Conservation (phyloP, 2,113 vertebrate genomes). For the Lamprologus ornatipinnis region DNA sequence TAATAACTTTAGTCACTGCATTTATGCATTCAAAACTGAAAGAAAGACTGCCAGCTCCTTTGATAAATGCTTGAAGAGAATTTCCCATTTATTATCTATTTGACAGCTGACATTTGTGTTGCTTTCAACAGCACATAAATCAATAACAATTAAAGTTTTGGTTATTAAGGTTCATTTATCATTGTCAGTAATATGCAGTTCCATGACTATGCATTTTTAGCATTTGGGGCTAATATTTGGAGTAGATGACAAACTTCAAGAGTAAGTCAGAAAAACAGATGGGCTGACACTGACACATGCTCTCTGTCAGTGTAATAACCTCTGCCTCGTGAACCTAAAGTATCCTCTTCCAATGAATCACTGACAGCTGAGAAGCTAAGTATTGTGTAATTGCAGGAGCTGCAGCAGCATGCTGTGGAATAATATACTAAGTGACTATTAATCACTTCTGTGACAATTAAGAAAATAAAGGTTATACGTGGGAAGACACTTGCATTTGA, state of each 20-base stretch:
- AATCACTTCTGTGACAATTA: slow-evolving; percentile 57
- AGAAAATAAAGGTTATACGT: slow-evolving; percentile 40
- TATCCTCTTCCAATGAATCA: slow-evolving; percentile 8
- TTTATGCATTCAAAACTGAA: background rate
- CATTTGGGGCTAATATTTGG: background rate
- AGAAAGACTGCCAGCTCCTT: background rate
- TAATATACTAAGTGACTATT: slow-evolving; percentile 57
- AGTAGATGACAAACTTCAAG: background rate
- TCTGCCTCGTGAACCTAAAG: slow-evolving; percentile 13
- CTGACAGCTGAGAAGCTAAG: slow-evolving; percentile 44
- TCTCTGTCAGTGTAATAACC: slow-evolving; percentile 9
- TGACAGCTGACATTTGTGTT: slow-evolving; percentile 16
- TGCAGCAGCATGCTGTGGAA: slow-evolving; percentile 28
- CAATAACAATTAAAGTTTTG: background rate
- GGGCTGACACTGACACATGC: slow-evolving; percentile 1
- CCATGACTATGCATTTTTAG: background rate
- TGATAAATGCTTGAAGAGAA: background rate
- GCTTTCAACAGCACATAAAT: background rate
- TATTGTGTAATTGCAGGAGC: slow-evolving; percentile 43
- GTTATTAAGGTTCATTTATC: background rate
- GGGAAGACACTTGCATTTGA: slow-evolving; percentile 31
- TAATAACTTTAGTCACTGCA: background rate
- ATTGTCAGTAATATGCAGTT: background rate
- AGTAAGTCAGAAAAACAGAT: background rate
- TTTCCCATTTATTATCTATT: background rate